Conservation (phyloP, 2,888 invertebrate species). For the Amphipyra berbera region DNA sequence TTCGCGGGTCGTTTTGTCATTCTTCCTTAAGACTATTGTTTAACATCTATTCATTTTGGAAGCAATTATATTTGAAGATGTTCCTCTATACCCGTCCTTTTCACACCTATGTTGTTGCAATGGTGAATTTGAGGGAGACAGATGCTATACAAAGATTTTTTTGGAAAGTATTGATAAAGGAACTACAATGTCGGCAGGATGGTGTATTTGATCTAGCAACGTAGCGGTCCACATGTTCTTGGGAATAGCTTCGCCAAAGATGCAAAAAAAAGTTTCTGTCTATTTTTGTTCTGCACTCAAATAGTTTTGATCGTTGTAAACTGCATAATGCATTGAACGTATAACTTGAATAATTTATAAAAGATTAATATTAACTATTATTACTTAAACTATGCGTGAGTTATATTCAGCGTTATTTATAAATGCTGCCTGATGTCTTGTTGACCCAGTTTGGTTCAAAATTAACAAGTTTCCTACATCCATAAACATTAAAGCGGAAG, state of each 20-base stretch:
- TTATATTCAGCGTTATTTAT: conserved; percentile 27
- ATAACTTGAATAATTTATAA: background rate
- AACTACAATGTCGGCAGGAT: conserved; percentile 88
- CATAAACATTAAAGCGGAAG: conserved; percentile 43
- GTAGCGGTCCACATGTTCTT: conserved; percentile 89
- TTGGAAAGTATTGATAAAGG: conserved; percentile 83
- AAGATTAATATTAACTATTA: background rate
- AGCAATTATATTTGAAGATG: conserved; percentile 81
- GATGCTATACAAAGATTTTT: conserved; percentile 74
- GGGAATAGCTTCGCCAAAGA: conserved; percentile 86
- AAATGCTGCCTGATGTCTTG: conserved; percentile 20
- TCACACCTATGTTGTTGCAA: conserved; percentile 58
- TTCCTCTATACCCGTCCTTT: conserved; percentile 66
- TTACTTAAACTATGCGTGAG: no score
- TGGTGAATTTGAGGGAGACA: conserved; percentile 71
- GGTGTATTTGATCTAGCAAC: conserved; percentile 89
- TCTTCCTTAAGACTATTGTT: conserved; percentile 75
- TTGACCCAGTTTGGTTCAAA: conserved; percentile 51
- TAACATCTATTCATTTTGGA: conserved; percentile 82
- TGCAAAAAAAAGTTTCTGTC: conserved; percentile 86
- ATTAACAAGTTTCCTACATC: conserved; percentile 42
- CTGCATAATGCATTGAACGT: conserved; percentile 23
- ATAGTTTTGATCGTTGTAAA: conserved; percentile 71
- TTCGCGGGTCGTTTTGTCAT: conserved; percentile 70
- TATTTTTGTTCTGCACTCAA: conserved; percentile 62